phyloP scores from a whole-genome alignment of 1,140 invertebrate genomes.

The Procambarus virginalis region DNA sequence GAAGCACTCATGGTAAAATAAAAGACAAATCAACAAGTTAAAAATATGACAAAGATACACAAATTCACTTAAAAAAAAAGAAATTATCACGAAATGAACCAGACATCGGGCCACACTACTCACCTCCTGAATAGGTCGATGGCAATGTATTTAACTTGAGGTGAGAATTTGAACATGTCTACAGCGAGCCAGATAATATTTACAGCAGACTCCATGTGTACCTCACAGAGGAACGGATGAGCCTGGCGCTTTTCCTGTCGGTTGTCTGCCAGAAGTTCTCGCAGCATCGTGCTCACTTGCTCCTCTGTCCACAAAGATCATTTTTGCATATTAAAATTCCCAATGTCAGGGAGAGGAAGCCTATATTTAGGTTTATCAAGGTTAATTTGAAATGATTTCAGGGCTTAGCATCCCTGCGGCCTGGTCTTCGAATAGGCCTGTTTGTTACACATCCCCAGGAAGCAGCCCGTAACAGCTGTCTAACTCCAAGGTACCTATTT shows the following conservation, averaged over 20 bases:
- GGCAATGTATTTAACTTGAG: background rate
- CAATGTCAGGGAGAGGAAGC: no score
- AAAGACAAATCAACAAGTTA: no score
- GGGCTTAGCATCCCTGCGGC: no score
- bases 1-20: no score
- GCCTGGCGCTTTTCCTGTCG: background rate
- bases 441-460: no score
- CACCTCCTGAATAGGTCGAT: background rate
- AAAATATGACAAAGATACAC: no score
- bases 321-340: no score
- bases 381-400: no score
- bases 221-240: background rate
- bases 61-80: background rate
- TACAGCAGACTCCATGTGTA: background rate
- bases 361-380: no score
- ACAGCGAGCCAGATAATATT: background rate
- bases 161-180: background rate
- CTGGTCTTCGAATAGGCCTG: no score
- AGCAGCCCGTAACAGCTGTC: no score
- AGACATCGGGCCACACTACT: background rate
- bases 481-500: no score
- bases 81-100: background rate
- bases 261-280: background rate
- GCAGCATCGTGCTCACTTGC: background rate
- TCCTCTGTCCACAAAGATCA: background rate